Evolutionary conservation across 2,888 invertebrate species (phyloP), one percentile per base, ranked within the genome.

Genomic region (Ophraella communa): DNA sequence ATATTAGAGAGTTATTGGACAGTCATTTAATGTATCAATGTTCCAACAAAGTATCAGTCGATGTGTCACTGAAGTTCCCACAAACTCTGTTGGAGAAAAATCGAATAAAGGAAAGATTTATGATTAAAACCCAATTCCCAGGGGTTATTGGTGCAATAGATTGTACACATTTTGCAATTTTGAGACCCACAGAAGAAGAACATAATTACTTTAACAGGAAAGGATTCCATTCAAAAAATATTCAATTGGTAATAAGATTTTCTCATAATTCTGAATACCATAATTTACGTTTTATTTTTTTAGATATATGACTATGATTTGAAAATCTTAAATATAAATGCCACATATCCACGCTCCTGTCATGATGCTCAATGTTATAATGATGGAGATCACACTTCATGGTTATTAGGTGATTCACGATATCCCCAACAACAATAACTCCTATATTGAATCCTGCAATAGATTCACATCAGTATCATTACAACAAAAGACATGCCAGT

Each of bases 171-270:
- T 55, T 71, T 35, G 57, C 56, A 20, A 69, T 69, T 47, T 17
- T 71, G 23, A 49, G 62, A 30, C 69, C 69, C 21, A 20, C 11
- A 20, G 58, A 54, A 51, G 65, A 72, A 54, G 71, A 70, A 56
- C 69, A 72, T 47, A 70, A 71, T 67, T 71, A 72, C 56, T 39
- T 71, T 0, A 70, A 71, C 20, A 54, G 69, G 30, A 71, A 68
- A 64, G 59, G 61, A 17, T 69, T 62, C 61, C 67, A 70, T 33
- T 69, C 70, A 20, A 68, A 69, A 63, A 70, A 69, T 63, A 64
- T 70, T 17, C 69, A 71, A 64, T 33, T 69, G 18, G 71, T 67
- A 39, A 70, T 33, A 33, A n/a, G 33, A 33, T 33, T 33, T 33
- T 33, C 11, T 33, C 33, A 33, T 33, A 33, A 33, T 33, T 33